phyloP scores from a whole-genome alignment of 1,140 invertebrate genomes.

The Cyrtorhinus lividipennis region DNA sequence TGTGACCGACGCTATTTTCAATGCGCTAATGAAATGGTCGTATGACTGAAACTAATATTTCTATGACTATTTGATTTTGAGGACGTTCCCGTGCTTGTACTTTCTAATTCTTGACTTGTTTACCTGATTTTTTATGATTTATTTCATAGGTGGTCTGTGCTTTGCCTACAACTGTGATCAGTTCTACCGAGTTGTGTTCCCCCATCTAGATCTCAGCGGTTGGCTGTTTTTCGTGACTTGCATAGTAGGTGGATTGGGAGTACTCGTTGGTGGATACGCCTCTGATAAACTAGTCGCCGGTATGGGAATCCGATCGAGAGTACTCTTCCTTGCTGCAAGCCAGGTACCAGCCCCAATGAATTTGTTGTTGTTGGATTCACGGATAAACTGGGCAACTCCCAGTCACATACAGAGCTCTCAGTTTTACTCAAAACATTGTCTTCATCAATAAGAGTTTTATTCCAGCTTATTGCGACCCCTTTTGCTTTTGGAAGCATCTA shows the following conservation, averaged over 20 bases:
- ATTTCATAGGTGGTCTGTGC: constrained; percentile 71
- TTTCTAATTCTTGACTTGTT: no score
- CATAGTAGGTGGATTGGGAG: constrained; percentile 71
- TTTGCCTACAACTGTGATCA: constrained; percentile 82
- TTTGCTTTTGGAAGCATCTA: constrained; percentile 79
- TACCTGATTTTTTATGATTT: no score
- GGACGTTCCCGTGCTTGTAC: no score
- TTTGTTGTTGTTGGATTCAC: no score
- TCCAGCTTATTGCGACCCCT: constrained; percentile 68
- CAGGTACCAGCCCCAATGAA: no score
- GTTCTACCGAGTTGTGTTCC: constrained; percentile 74
- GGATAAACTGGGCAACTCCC: no score
- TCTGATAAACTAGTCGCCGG: constrained; percentile 80
- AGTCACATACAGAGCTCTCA: no score
- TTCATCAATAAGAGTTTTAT: no score
- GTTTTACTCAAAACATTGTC: not conserved
- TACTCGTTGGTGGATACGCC: constrained; percentile 71
- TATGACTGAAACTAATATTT: no score
- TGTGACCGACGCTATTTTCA: no score
- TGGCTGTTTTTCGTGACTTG: constrained; percentile 78
- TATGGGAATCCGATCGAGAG: constrained; percentile 70
- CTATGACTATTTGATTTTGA: no score
- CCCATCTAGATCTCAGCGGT: constrained; percentile 71
- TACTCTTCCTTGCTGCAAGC: constrained; percentile 66
- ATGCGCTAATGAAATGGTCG: no score